Conservation (phyloP, 2,113 vertebrate genomes). For the Semicossyphus pulcher region DNA sequence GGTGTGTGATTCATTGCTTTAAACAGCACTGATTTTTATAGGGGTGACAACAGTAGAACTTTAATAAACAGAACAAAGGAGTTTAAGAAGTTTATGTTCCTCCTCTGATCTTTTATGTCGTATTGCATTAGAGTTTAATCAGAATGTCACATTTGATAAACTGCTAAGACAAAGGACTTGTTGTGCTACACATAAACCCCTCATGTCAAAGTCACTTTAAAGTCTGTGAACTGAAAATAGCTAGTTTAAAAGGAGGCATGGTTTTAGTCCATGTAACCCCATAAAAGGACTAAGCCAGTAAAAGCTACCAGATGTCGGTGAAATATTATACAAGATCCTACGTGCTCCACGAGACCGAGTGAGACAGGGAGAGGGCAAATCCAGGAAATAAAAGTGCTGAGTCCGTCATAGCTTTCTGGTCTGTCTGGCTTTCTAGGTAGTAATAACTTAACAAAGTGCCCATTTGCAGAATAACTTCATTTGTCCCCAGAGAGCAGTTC, state of each 20-base stretch:
- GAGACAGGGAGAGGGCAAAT: conserved; percentile 64
- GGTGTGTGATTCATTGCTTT: conserved; percentile 17
- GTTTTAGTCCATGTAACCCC: conserved; percentile 58
- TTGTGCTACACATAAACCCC: background rate
- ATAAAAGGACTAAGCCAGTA: conserved; percentile 70
- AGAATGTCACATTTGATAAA: conserved; percentile 24
- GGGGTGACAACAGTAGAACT: background rate
- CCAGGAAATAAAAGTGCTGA: conserved; percentile 71
- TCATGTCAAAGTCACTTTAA: conserved; percentile 9
- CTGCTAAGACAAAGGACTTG: conserved; percentile 8
- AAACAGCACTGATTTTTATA: conserved; percentile 19
- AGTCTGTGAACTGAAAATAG: conserved; percentile 34
- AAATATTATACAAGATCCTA: conserved; percentile 75
- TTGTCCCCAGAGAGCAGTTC: conserved; percentile 55
- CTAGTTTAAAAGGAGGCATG: conserved; percentile 30
- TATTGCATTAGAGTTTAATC: conserved; percentile 6
- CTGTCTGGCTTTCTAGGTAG: conserved; percentile 62
- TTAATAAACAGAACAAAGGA: conserved; percentile 14
- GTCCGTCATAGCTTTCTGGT: conserved; percentile 52
- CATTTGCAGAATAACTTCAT: conserved; percentile 58
- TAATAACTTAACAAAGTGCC: conserved; percentile 66
- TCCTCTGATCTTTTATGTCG: background rate
- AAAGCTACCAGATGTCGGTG: conserved; percentile 80
- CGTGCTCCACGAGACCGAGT: conserved; percentile 59
- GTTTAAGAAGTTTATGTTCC: background rate